Evolutionary conservation across 1,140 invertebrate species (phyloP).

Genomic region (Lerema accius): DNA sequence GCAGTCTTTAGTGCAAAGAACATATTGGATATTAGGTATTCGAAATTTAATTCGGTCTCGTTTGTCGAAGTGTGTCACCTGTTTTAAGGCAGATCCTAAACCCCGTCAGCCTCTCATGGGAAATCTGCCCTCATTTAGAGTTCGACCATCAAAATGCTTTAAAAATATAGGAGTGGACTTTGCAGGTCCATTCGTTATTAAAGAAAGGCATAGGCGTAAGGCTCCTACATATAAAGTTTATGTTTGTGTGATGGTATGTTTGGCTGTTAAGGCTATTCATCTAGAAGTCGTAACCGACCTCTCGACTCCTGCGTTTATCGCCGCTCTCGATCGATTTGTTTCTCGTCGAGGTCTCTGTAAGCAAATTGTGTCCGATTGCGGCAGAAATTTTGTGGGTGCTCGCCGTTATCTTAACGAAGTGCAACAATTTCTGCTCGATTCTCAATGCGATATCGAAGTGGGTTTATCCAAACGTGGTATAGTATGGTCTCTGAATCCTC

Average conservation of each 20-base stretch:
- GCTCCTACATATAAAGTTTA: slow-evolving; percentile 1
- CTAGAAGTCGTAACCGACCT: neutral
- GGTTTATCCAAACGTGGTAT: slow-evolving; percentile 8
- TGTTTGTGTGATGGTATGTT: slow-evolving; percentile 9
- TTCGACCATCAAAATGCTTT: neutral
- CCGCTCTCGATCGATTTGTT: slow-evolving; percentile 2
- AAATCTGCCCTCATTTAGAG: neutral
- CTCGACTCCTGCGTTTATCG: neutral
- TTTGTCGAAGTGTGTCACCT: slow-evolving; percentile 5
- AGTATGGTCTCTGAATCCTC: slow-evolving; percentile 53
- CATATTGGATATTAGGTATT: slow-evolving; percentile 5
- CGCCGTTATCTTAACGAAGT: slow-evolving; percentile 11
- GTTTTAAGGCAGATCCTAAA: slow-evolving; percentile 4
- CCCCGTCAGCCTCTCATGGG: neutral
- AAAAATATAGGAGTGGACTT: slow-evolving; percentile 4
- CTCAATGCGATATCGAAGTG: neutral
- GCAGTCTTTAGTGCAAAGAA: neutral
- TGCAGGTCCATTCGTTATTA: slow-evolving; percentile 5
- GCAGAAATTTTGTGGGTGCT: slow-evolving; percentile 19
- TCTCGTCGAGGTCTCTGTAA: slow-evolving; percentile 7
- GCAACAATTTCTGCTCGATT: neutral
- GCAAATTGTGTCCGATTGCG: slow-evolving; percentile 8
- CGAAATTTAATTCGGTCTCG: neutral
- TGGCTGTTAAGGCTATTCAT: slow-evolving; percentile 17
- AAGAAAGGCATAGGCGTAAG: neutral